Base-by-base conservation (phyloP, 2,113 vertebrate species). In the Mixornis gularis region DNA sequence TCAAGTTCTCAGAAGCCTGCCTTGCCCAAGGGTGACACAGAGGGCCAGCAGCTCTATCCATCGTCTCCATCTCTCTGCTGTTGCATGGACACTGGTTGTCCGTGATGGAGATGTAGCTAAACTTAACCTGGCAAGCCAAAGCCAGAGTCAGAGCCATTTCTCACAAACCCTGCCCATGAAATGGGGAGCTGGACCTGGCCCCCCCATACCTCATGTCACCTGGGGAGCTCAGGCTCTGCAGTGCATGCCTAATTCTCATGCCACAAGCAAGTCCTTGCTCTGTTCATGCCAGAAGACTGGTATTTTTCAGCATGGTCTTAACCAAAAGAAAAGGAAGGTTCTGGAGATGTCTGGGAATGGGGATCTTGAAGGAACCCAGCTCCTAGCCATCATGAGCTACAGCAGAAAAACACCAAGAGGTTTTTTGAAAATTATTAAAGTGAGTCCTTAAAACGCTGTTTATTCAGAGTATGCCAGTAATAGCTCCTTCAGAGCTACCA, bases 181-280 rank as follows among this genome's bases (percentile, higher is more conserved):
- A 17, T 0, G 5, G 29, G 44, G 36, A 55, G 19, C 36, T 55
- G 43, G 4, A 8, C 20, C 64, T 64, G 34, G 2, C 3, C 8
- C 30, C 4, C 5, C 21, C 1, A 0, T n/a, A 30, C 3, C 4
- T 10, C 40, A 51, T 6, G 18, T 46, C 2, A 2, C 30, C n/a
- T 22, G 46, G 24, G 17, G 17, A 94, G 26, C 18, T 34, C 5
- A 4, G 46, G 16, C 9, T 86, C 56, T 52, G 43, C 48, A 74
- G 24, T 0, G 0, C 30, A 71, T 66, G 14, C 16, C 11, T 12
- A n/a, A 38, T 30, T 15, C 10, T 0, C 38, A 29, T 40, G 49
- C 41, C 59, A 40, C 0, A 4, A 52, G 13, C 1, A 3, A 59
- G 21, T 29, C n/a, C 10, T 11, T 29, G 19, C 25, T 68, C 8